These are phyloP conservation scores for Corydoras maculifer DNA, from an alignment of 2,113 vertebrate species.

Conservation along the genomic window DNA sequence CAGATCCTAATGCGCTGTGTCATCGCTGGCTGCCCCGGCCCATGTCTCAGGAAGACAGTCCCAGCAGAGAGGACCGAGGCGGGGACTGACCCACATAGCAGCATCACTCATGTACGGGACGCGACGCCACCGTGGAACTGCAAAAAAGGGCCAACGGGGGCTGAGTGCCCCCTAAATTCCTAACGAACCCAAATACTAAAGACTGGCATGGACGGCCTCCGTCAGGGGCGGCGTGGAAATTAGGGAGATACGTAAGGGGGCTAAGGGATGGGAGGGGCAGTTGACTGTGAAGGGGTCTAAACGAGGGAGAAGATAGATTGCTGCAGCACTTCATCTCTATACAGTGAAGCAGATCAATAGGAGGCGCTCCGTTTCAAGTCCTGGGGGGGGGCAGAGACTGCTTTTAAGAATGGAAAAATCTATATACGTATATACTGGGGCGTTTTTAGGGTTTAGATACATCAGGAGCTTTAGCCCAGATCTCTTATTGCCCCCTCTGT, in stretches of 20 bases:
- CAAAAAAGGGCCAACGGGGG: not conserved
- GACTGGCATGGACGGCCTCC: not conserved
- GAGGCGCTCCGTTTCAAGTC: not conserved
- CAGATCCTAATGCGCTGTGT: conserved; percentile 18
- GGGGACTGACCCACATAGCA: not conserved
- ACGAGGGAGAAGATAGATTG: conserved; percentile 1
- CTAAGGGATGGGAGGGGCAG: not conserved
- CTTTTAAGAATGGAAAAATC: too few species aligned
- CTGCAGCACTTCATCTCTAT: conserved; percentile 1
- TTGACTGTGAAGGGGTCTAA: not conserved
- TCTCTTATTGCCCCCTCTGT: too few species aligned
- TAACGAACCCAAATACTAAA: not conserved
- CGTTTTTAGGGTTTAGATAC: too few species aligned
- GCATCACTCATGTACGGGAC: not conserved
- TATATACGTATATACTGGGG: too few species aligned
- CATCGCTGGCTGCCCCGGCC: not conserved
- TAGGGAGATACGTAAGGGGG: not conserved
- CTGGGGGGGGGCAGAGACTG: too few species aligned
- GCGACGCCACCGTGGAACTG: not conserved
- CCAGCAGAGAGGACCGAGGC: not conserved
- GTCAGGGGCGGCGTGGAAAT: not conserved
- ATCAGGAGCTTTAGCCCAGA: too few species aligned
- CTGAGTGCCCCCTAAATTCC: not conserved
- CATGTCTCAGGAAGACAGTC: not conserved
- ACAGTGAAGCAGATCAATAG: conserved; percentile 11